Evolutionary conservation across 2,113 vertebrate species (phyloP), one percentile per base, ranked within the genome.

Genomic region (Vanacampus margaritifer): DNA sequence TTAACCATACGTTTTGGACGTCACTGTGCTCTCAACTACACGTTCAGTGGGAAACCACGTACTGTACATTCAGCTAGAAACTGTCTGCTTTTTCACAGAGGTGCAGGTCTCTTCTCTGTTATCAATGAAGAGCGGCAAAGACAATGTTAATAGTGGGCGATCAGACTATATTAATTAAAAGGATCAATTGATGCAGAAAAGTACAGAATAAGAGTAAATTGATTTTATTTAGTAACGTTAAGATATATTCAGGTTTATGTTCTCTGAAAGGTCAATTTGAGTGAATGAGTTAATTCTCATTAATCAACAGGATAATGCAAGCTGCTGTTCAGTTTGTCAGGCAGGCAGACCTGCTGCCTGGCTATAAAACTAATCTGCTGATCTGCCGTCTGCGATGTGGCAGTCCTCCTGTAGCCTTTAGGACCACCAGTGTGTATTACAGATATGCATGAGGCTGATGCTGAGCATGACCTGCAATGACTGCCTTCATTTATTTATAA

Each of bases 401-500:
- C 68, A 64, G 67, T 53, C 66, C 74, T 62, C 16, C 17, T 54
- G 64, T 48, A 71, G 73, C 69, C 68, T 72, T 66, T 68, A 79
- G 73, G 74, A 78, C 78, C 78, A 77, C 65, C 37, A 12, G 48
- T 69, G 72, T 75, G 67, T 32, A 72, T 69, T 69, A 80, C 75
- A 80, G 66, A 75, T 17, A 78, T 19, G 71, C 74, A 79, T 73
- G 76, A 73, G 64, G 80, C 53, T 35, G 48, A 73, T 39, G 17
- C 54, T 51, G 71, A 58, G 64, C 11, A 10, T 9, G 73, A 68
- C 71, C 79, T 70, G 74, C 5, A 21, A 50, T 77, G 75, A 77
- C 78, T 23, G 46, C 10, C 72, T 72, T 69, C 41, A 63, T 76
- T 62, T 79, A 79, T 85, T 81, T 75, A 77, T 83, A 80, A 76